These are phyloP conservation scores for Apis mellifera DNA, from an alignment of 1,140 invertebrate species.

Conservation along the genomic window DNA sequence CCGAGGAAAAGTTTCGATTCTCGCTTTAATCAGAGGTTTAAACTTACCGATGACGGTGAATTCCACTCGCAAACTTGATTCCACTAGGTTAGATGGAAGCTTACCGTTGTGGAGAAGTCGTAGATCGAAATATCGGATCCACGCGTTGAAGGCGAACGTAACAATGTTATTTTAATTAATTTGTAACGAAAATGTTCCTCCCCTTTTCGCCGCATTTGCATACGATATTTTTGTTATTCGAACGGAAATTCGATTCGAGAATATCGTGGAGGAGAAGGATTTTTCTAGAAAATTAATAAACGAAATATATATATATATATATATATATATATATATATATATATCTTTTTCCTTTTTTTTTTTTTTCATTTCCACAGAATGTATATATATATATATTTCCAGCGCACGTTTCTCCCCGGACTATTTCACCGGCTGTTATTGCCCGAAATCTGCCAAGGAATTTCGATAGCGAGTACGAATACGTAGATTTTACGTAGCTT, in stretches of 20 bases:
- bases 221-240: background rate
- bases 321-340: no score
- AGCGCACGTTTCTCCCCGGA: background rate
- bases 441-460: constrained; percentile 30
- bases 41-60: constrained; percentile 43
- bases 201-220: no score
- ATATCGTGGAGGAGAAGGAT: constrained; percentile 20
- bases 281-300: constrained; percentile 8
- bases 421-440: constrained; percentile 18
- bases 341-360: no score
- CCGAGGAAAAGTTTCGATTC: background rate
- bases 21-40: constrained; percentile 29
- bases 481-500: constrained; percentile 50
- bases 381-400: constrained; percentile 1
- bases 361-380: background rate
- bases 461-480: constrained; percentile 25
- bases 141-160: background rate
- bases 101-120: background rate
- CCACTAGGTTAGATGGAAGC: background rate
- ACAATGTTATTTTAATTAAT: no score
- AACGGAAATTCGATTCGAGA: background rate
- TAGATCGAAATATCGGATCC: background rate
- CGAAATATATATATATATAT: background rate
- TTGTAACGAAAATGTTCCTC: no score
- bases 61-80: constrained; percentile 27